A percentile compares a stretch with the other conserved stretches of the same genome.
phyloP scores from a whole-genome alignment of 1,140 invertebrate species.

The Teleopsis dalmanni region DNA sequence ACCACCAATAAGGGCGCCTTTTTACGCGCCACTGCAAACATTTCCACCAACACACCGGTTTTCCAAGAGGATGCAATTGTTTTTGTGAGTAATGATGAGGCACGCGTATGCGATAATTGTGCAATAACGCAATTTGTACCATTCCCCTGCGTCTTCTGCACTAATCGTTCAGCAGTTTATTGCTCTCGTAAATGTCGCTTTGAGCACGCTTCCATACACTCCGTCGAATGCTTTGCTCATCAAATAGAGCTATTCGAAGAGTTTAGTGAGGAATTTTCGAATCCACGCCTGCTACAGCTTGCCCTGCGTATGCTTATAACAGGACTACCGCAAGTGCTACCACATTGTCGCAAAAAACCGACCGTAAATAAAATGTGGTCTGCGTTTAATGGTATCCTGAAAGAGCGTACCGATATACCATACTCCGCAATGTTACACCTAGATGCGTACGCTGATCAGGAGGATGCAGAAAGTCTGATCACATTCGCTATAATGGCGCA shows the following conservation, averaged over 20 bases:
- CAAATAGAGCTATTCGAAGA: constrained; percentile 30
- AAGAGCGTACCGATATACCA: constrained; percentile 23
- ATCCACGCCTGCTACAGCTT: constrained; percentile 25
- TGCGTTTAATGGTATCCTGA: constrained; percentile 23
- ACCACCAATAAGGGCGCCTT: constrained; percentile 13
- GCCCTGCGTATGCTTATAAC: constrained; percentile 27
- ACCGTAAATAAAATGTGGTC: constrained; percentile 27
- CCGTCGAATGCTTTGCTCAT: constrained; percentile 27
- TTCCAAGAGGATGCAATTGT: constrained; percentile 23
- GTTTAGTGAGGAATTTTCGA: constrained; percentile 23
- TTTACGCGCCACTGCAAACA: constrained; percentile 18
- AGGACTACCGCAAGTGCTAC: constrained; percentile 23
- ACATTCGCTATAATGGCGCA: constrained; percentile 22
- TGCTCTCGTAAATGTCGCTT: constrained; percentile 28
- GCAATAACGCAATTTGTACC: constrained; percentile 27
- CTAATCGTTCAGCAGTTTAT: constrained; percentile 29
- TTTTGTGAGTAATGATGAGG: constrained; percentile 25
- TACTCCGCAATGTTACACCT: constrained; percentile 23
- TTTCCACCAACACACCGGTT: constrained; percentile 22
- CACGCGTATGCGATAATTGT: constrained; percentile 28
- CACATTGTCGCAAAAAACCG: constrained; percentile 27
- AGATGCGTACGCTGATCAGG: constrained; percentile 16
- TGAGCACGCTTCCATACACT: constrained; percentile 27
- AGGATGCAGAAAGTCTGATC: constrained; percentile 17
- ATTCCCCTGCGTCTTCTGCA: constrained; percentile 33